Evolutionary conservation across 2,797 vertebrate genomes (phyloP).

Genomic region (Enteromius radiatus): DNA sequence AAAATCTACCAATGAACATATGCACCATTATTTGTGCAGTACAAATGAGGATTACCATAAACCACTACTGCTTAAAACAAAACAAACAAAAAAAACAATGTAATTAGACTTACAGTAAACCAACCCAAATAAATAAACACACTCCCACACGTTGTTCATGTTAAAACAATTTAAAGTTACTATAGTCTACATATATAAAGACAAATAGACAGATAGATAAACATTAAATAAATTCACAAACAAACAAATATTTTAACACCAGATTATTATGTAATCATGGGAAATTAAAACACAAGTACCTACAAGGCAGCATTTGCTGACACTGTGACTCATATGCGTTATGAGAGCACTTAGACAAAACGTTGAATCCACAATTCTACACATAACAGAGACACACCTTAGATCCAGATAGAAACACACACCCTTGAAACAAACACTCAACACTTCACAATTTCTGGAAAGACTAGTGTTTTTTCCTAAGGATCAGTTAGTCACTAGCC

Average conservation of each 20-base stretch:
- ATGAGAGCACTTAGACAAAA: not conserved
- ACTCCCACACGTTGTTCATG: slow-evolving; percentile 11
- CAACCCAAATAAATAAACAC: not conserved
- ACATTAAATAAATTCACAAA: not conserved
- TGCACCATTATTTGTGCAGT: not conserved
- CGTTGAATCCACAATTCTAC: not conserved
- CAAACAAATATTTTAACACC: not conserved
- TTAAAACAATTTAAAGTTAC: not conserved
- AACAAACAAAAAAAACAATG: too few species aligned
- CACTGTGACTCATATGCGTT: slow-evolving; percentile 14
- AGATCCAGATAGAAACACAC: slow-evolving; percentile 20
- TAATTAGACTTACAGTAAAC: not conserved
- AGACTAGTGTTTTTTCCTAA: slow-evolving; percentile 14
- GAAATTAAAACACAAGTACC: slow-evolving; percentile 19
- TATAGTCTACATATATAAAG: not conserved
- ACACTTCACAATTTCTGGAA: slow-evolving; percentile 13
- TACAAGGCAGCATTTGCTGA: not conserved
- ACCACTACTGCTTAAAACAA: not conserved
- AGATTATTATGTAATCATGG: slow-evolving; percentile 15
- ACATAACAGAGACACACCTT: slow-evolving; percentile 37
- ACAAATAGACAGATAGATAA: not conserved
- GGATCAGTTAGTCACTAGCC: not conserved
- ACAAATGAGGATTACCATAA: not conserved
- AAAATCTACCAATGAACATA: not conserved
- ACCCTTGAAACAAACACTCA: slow-evolving; percentile 18